phyloP scores from a whole-genome alignment of 2,797 vertebrate genomes.

The Chaetophractus vellerosus region DNA sequence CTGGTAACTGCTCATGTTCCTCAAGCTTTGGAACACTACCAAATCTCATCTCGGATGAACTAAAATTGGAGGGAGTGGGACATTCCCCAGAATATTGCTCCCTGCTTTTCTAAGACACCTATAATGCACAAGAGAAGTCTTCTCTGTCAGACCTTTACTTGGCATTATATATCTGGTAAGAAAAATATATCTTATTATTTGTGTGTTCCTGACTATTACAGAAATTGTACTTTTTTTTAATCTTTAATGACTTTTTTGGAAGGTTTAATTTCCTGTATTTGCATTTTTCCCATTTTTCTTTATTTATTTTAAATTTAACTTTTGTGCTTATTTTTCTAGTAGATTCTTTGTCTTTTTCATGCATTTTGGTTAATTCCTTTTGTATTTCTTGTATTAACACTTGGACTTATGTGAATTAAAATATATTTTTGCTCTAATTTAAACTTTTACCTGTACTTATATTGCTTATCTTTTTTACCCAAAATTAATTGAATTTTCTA shows the following conservation, averaged over 20 bases:
- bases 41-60: background rate
- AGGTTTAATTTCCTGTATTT: background rate
- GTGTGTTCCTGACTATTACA: background rate
- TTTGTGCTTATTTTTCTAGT: background rate
- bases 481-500: slow-evolving; percentile 14
- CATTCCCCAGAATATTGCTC: background rate
- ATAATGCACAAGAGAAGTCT: background rate
- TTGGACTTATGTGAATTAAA: background rate
- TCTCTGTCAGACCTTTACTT: background rate
- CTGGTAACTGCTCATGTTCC: background rate
- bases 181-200: background rate
- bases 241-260: background rate
- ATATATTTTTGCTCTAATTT: background rate
- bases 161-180: background rate
- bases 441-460: background rate
- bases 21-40: background rate
- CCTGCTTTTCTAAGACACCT: background rate
- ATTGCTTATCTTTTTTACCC: background rate
- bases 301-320: background rate
- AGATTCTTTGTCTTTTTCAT: background rate
- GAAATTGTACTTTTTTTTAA: background rate
- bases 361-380: background rate
- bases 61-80: background rate
- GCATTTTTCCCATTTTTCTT: background rate
- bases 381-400: background rate